Evolutionary conservation across 2,113 vertebrate species (phyloP).

Genomic region (Podocnemis expansa): DNA sequence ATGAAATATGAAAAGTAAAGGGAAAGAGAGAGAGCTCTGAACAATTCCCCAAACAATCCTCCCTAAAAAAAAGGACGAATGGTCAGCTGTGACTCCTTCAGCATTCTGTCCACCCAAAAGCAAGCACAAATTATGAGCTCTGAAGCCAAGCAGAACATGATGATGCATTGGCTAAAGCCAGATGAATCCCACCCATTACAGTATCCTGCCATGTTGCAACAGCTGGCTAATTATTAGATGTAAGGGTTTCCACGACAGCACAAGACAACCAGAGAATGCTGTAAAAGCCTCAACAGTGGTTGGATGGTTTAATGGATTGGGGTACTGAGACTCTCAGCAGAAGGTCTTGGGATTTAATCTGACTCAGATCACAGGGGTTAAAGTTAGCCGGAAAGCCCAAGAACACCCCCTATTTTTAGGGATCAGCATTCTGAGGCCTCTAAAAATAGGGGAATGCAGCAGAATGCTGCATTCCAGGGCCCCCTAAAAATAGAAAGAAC

Average conservation of each 20-base stretch:
- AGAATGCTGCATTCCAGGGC: too few relatives aligned
- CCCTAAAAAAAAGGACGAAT: neutral
- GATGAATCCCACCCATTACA: neutral
- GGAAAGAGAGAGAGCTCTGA: constrained; percentile 1
- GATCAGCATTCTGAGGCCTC: too few relatives aligned
- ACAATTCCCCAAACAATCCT: constrained; percentile 34
- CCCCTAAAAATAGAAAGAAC: too few relatives aligned
- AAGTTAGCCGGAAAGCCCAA: too few relatives aligned
- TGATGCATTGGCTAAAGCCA: neutral
- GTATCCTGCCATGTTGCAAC: neutral
- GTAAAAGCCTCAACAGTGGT: neutral
- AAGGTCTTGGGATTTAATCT: neutral
- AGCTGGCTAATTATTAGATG: constrained; percentile 39
- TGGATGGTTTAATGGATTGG: neutral
- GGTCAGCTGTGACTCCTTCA: constrained; percentile 11
- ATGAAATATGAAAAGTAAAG: constrained; percentile 24
- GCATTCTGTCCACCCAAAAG: neutral
- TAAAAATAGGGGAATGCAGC: too few relatives aligned
- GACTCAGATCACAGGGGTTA: too few relatives aligned
- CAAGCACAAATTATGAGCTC: constrained; percentile 23
- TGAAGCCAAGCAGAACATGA: neutral
- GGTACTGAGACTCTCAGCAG: neutral
- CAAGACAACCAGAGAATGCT: neutral
- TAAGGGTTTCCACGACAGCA: constrained; percentile 9
- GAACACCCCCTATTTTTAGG: too few relatives aligned